Evolutionary conservation across 2,888 invertebrate species (phyloP).

Genomic region (Lamproptera curius): DNA sequence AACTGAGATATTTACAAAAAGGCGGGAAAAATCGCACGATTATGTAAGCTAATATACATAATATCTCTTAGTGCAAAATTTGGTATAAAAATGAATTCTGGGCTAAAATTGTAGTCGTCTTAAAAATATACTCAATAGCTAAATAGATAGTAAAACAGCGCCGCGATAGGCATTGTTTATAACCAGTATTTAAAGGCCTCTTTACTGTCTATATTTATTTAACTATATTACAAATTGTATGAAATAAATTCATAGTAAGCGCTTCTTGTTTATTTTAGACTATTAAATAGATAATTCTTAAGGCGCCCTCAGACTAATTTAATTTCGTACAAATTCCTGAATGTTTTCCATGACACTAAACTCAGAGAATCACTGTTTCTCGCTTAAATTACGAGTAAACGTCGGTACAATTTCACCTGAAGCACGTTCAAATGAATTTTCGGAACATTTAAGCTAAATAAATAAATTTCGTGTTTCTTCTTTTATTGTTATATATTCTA

Average conservation of each 20-base stretch:
- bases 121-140: too few species aligned
- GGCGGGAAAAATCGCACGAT: too few species aligned
- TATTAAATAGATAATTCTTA: slow-evolving; percentile 7
- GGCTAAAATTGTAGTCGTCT: too few species aligned
- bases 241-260: neutral
- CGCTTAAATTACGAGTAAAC: slow-evolving; percentile 12
- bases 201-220: neutral
- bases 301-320: slow-evolving; percentile 14
- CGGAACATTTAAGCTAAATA: slow-evolving; percentile 2
- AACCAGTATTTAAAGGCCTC: neutral
- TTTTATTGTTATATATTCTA: too few species aligned
- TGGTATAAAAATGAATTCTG: too few species aligned
- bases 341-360: slow-evolving; percentile 13
- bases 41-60: too few species aligned
- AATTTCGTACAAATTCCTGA: slow-evolving; percentile 14
- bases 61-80: too few species aligned
- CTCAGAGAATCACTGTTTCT: slow-evolving; percentile 15
- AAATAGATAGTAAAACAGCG: too few species aligned
- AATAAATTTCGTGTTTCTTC: too few species aligned
- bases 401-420: slow-evolving; percentile 19
- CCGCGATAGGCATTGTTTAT: neutral
- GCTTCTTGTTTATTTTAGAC: neutral
- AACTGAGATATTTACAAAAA: too few species aligned
- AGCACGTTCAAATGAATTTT: slow-evolving; percentile 28
- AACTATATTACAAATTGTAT: neutral